These are phyloP conservation scores for Ciconia nigra DNA, from an alignment of 2,797 vertebrate genomes.

Conservation along the genomic window DNA sequence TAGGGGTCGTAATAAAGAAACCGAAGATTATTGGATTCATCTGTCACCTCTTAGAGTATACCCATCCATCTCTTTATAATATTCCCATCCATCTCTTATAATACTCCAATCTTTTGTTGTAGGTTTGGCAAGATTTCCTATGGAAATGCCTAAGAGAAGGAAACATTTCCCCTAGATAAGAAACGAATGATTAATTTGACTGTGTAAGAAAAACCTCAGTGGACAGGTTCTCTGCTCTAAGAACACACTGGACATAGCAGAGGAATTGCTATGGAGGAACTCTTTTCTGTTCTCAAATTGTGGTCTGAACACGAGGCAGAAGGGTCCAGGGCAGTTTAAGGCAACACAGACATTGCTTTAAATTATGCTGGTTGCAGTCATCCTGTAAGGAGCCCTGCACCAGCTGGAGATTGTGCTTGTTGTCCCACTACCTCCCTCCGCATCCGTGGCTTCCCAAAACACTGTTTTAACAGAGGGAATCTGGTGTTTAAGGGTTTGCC, in stretches of 20 bases:
- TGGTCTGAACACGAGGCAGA: not conserved
- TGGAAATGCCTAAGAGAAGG: slow-evolving; percentile 14
- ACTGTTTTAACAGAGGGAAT: not conserved
- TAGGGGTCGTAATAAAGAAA: not conserved
- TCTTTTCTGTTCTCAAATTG: not conserved
- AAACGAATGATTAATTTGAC: not conserved
- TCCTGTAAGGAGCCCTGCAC: not conserved
- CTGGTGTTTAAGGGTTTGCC: not conserved
- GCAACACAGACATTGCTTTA: not conserved
- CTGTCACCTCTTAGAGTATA: not conserved
- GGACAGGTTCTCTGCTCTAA: not conserved
- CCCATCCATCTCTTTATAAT: not conserved
- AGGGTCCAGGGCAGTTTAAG: not conserved
- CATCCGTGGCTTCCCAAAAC: not conserved
- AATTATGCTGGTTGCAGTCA: not conserved
- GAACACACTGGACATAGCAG: not conserved
- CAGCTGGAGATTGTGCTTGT: not conserved
- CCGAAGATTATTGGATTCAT: not conserved
- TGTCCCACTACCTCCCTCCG: not conserved
- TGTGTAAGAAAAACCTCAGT: not conserved
- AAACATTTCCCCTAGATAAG: slow-evolving; percentile 30
- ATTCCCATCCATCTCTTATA: not conserved
- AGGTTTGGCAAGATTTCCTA: slow-evolving; percentile 3
- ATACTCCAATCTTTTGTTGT: not conserved
- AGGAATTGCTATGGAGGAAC: not conserved